Conservation (phyloP, 2,113 vertebrate species). For the Heterocephalus glaber region DNA sequence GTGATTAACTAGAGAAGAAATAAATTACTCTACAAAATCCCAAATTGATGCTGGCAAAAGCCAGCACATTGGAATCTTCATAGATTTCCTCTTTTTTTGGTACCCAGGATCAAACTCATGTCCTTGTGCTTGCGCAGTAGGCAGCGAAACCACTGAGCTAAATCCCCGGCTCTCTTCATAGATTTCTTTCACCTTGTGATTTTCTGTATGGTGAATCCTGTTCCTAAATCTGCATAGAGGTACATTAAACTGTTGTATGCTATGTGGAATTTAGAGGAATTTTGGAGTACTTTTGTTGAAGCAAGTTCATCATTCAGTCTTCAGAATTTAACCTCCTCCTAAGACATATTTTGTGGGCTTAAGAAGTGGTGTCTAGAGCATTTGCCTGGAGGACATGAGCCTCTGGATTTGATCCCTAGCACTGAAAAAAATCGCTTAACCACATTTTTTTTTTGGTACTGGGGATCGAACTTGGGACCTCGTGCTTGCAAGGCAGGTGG, state of each 20-base stretch:
- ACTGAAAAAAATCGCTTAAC: not conserved
- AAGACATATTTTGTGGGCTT: not conserved
- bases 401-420: not conserved
- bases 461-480: no score
- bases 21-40: not conserved
- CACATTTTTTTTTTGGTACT: no score
- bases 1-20: not conserved
- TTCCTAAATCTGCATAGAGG: not conserved
- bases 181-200: not conserved
- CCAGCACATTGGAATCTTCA: not conserved
- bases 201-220: not conserved
- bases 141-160: no score
- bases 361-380: not conserved
- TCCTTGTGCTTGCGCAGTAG: no score
- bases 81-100: no score
- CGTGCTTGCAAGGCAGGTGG: no score
- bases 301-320: not conserved
- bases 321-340: constrained; percentile 15
- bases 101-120: no score
- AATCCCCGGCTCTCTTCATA: no score
- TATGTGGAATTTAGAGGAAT: not conserved
- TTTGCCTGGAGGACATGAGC: not conserved
- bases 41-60: not conserved
- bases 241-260: not conserved
- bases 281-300: constrained; percentile 25